These are phyloP conservation scores for Prochilodus magdalenae DNA, from an alignment of 2,113 vertebrate genomes.

Conservation along the genomic window DNA sequence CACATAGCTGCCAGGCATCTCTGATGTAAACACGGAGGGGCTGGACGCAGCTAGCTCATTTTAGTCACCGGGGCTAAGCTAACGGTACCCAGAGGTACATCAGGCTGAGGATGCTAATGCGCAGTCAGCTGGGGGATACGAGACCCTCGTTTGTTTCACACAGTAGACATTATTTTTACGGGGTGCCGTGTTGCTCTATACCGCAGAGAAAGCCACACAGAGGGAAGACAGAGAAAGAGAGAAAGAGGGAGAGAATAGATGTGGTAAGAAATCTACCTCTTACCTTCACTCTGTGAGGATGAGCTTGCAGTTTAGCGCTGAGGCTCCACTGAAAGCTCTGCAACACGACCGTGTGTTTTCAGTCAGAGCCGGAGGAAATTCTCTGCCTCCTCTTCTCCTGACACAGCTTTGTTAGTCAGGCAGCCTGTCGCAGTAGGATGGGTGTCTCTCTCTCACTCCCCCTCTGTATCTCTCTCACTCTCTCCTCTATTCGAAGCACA, in stretches of 20 bases:
- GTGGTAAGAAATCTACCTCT: background rate
- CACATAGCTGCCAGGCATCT: background rate
- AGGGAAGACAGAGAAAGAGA: too few relatives aligned
- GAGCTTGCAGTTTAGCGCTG: background rate
- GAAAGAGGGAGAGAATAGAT: too few relatives aligned
- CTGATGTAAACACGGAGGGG: background rate
- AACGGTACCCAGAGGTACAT: background rate
- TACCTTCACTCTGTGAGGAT: constrained; percentile 22
- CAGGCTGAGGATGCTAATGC: background rate
- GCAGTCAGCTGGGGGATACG: background rate
- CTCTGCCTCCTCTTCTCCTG: constrained; percentile 5
- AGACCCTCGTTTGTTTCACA: background rate
- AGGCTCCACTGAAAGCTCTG: constrained; percentile 2
- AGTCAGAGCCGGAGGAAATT: background rate
- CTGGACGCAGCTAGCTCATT: background rate
- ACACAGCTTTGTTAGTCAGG: constrained; percentile 54
- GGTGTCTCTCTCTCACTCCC: constrained; percentile 57
- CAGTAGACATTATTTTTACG: background rate
- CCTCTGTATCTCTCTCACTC: constrained; percentile 25
- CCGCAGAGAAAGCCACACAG: background rate
- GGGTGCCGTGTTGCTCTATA: too few relatives aligned
- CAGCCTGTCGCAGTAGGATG: constrained; percentile 83
- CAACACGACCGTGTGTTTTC: constrained; percentile 37
- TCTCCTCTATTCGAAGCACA: constrained; percentile 17
- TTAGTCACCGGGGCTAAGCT: background rate